These are phyloP conservation scores for Hirtodrosophila cameraria DNA, from an alignment of 2,888 invertebrate species.

Conservation along the genomic window DNA sequence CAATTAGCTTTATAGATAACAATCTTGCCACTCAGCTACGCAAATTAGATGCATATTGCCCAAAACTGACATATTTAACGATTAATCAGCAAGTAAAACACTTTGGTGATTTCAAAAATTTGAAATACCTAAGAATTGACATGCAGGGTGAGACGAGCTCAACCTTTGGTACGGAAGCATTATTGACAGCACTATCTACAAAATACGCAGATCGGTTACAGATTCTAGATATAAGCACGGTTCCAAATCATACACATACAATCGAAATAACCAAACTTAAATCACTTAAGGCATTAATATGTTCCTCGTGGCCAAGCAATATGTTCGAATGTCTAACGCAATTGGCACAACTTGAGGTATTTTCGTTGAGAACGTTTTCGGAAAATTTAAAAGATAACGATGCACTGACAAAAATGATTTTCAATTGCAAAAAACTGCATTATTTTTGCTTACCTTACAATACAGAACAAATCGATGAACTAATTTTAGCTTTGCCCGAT, in stretches of 20 bases:
- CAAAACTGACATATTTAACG: conserved; percentile 26
- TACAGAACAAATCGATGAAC: not conserved
- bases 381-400: not conserved
- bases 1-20: conserved; percentile 7
- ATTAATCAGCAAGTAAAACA: not conserved
- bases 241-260: not conserved
- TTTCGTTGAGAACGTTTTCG: conserved; percentile 5
- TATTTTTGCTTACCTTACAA: conserved; percentile 25
- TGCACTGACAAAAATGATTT: not conserved
- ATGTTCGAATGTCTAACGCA: not conserved
- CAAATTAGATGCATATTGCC: conserved; percentile 12
- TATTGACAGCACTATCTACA: not conserved
- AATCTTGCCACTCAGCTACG: not conserved
- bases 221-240: conserved; percentile 11
- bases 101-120: conserved; percentile 9
- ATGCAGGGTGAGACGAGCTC: not conserved
- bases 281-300: conserved; percentile 12
- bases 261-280: conserved; percentile 7
- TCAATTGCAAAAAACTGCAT: conserved; percentile 1
- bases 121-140: conserved; percentile 27
- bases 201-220: conserved; percentile 26
- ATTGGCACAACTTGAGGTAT: conserved; percentile 10
- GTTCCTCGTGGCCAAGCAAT: conserved; percentile 9
- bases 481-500: conserved; percentile 7
- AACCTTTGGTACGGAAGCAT: not conserved